These are phyloP conservation scores for Corydoras maculifer DNA, from an alignment of 2,113 vertebrate genomes.

Conservation along the genomic window DNA sequence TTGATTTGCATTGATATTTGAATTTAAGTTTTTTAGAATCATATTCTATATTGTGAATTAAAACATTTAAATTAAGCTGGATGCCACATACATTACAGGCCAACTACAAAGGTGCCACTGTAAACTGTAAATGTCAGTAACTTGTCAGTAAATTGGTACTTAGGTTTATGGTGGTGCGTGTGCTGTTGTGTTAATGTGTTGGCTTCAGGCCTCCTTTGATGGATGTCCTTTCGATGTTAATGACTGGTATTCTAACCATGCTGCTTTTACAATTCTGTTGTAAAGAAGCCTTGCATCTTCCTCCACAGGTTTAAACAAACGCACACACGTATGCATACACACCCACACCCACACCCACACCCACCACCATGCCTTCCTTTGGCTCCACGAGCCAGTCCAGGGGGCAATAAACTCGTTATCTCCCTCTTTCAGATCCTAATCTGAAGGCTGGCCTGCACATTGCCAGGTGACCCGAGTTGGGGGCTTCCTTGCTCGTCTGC, in stretches of 20 bases:
- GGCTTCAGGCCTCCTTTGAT: constrained; percentile 47
- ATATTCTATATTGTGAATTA: too few relatives aligned
- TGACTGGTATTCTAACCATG: constrained; percentile 67
- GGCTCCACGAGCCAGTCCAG: constrained; percentile 68
- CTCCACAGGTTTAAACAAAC: too few relatives aligned
- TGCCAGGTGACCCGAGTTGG: constrained; percentile 72
- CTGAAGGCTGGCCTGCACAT: constrained; percentile 66
- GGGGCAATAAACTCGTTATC: constrained; percentile 78
- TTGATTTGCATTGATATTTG: too few relatives aligned
- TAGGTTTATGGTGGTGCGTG: constrained; percentile 25
- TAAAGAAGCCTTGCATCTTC: constrained; percentile 44
- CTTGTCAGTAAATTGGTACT: constrained; percentile 33
- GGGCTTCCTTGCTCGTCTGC: constrained; percentile 47
- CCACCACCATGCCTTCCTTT: constrained; percentile 56
- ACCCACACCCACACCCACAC: constrained; percentile 56
- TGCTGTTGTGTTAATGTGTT: constrained; percentile 31
- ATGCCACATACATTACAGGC: too few relatives aligned
- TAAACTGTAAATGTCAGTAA: too few relatives aligned
- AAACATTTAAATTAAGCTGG: too few relatives aligned
- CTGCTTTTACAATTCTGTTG: constrained; percentile 57
- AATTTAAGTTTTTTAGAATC: too few relatives aligned
- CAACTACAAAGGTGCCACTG: too few relatives aligned
- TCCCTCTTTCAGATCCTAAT: constrained; percentile 76
- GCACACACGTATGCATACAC: constrained; percentile 52
- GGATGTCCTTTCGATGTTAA: constrained; percentile 49